These are phyloP conservation scores for Sebastes cheni DNA, from an alignment of 2,797 vertebrate species.

Conservation along the genomic window DNA sequence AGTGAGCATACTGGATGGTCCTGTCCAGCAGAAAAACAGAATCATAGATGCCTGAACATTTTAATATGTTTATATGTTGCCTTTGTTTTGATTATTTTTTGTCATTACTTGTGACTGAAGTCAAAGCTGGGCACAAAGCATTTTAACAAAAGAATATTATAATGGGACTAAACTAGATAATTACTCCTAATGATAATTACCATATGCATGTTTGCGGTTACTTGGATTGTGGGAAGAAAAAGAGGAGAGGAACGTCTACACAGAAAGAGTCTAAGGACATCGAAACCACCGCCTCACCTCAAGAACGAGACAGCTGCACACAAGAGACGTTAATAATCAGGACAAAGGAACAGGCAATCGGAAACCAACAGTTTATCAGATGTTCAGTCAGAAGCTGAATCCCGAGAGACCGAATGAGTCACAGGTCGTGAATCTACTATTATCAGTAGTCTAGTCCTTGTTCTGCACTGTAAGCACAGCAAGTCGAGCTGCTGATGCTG, in stretches of 20 bases:
- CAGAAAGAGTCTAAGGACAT: background rate
- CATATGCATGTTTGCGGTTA: background rate
- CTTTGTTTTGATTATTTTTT: background rate
- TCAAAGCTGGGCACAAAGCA: background rate
- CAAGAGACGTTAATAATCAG: slow-evolving; percentile 3
- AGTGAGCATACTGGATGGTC: background rate
- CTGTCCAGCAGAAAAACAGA: background rate
- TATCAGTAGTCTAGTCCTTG: slow-evolving; percentile 3
- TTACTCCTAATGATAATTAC: background rate
- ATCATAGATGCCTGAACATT: background rate
- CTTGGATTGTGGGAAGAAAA: background rate
- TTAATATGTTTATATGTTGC: background rate
- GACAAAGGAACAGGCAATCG: background rate
- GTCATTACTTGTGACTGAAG: background rate
- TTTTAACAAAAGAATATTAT: background rate
- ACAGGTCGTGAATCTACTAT: slow-evolving; percentile 8
- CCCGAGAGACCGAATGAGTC: background rate
- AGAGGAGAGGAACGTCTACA: background rate
- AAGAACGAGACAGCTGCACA: background rate
- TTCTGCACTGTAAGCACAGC: slow-evolving; percentile 22
- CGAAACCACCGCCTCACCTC: background rate
- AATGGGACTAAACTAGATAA: no score
- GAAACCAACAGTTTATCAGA: slow-evolving; percentile 24
- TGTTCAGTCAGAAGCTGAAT: slow-evolving; percentile 16
- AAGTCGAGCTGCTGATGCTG: background rate